Conservation (phyloP, 2,113 vertebrate species). For the Mandrillus leucophaeus region DNA sequence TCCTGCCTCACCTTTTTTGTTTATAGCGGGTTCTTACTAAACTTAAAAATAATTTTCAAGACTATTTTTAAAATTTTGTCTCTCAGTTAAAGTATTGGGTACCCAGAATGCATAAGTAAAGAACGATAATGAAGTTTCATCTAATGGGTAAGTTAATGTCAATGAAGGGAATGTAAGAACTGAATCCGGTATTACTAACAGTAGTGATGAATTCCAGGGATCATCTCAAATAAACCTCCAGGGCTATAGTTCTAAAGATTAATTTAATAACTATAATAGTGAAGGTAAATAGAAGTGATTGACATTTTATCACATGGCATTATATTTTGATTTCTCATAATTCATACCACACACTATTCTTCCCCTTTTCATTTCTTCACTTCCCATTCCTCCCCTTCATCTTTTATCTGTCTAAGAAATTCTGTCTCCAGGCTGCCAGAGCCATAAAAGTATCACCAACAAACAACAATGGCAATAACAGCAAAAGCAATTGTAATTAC, state of each 20-base stretch:
- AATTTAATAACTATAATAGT: neutral
- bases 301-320: neutral
- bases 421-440: neutral
- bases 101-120: neutral
- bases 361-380: neutral
- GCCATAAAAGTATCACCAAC: neutral
- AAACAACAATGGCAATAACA: neutral
- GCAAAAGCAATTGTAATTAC: neutral
- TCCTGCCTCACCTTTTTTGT: neutral
- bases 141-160: neutral
- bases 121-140: neutral
- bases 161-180: neutral
- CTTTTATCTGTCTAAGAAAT: neutral
- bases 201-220: neutral
- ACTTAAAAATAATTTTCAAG: neutral
- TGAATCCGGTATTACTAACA: neutral
- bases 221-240: neutral
- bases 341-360: neutral
- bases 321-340: neutral
- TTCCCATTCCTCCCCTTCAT: neutral
- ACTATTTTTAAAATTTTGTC: neutral
- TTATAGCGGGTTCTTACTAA: neutral
- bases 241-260: neutral
- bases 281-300: neutral
- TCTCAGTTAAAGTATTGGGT: neutral